Conservation (phyloP, 2,888 invertebrate genomes). For the Entomobrya proxima region DNA sequence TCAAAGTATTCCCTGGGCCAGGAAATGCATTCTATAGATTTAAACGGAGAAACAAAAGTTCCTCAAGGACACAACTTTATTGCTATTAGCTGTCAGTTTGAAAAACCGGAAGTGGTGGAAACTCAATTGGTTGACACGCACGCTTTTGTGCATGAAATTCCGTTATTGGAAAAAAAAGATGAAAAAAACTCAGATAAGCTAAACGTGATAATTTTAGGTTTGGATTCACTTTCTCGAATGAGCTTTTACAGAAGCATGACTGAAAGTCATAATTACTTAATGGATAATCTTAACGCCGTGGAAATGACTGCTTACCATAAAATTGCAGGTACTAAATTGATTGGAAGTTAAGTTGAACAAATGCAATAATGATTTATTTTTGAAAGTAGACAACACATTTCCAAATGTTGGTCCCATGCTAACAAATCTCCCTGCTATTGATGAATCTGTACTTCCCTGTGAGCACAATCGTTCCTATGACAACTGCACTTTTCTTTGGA, state of each 20-base stretch:
- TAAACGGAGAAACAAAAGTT: neutral
- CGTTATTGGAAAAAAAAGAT: neutral
- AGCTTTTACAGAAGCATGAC: constrained; percentile 84
- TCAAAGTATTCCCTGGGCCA: too few relatives aligned
- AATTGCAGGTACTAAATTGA: constrained; percentile 93
- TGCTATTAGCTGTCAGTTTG: neutral
- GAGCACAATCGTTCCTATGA: constrained; percentile 83
- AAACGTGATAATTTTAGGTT: constrained; percentile 88
- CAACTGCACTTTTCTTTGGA: constrained; percentile 91
- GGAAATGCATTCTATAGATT: too few relatives aligned
- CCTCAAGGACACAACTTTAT: neutral
- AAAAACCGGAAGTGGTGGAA: too few relatives aligned
- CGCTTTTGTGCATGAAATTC: neutral
- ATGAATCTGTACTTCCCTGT: constrained; percentile 77
- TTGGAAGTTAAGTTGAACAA: neutral
- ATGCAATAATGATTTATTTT: neutral
- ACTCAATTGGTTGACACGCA: constrained; percentile 19
- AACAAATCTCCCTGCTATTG: constrained; percentile 82
- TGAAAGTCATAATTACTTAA: constrained; percentile 81
- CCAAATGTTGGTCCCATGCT: constrained; percentile 91
- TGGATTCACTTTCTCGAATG: constrained; percentile 90
- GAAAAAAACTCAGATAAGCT: constrained; percentile 42
- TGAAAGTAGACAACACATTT: constrained; percentile 92
- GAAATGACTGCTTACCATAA: constrained; percentile 94
- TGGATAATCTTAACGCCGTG: constrained; percentile 82